These are phyloP conservation scores for Sphaerophoria taeniata DNA, from an alignment of 2,888 invertebrate species.

Conservation along the genomic window DNA sequence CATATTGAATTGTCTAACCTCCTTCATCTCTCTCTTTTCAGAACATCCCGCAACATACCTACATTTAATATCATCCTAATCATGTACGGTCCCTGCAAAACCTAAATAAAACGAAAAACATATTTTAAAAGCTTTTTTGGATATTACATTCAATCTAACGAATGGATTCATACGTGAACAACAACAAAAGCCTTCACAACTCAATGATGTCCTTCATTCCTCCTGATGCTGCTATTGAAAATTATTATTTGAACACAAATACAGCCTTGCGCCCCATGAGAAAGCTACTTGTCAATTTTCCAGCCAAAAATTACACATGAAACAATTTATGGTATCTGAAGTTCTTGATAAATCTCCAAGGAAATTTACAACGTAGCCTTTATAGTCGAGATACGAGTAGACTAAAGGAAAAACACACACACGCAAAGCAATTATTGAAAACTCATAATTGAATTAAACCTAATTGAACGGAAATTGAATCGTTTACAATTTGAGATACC, in stretches of 20 bases:
- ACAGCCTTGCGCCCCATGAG: slow-evolving; percentile 61
- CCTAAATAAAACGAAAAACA: slow-evolving; percentile 42
- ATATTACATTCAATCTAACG: slow-evolving; percentile 52
- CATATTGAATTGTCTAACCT: slow-evolving; percentile 3
- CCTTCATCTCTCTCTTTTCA: slow-evolving; percentile 44
- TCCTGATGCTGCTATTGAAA: neutral
- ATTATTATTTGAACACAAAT: slow-evolving; percentile 44
- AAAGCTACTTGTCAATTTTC: slow-evolving; percentile 69
- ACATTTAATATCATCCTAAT: slow-evolving; percentile 2
- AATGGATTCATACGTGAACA: slow-evolving; percentile 65
- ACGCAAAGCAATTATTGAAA: slow-evolving; percentile 8
- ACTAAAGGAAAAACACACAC: slow-evolving; percentile 15
- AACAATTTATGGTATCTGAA: slow-evolving; percentile 14
- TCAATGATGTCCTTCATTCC: slow-evolving; percentile 55
- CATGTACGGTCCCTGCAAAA: slow-evolving; percentile 47
- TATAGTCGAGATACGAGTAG: slow-evolving; percentile 8
- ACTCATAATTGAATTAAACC: slow-evolving; percentile 35
- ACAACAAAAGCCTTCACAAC: slow-evolving; percentile 47
- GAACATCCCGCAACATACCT: slow-evolving; percentile 12
- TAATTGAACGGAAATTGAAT: slow-evolving; percentile 2
- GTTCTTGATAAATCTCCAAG: slow-evolving; percentile 34
- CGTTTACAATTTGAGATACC: neutral
- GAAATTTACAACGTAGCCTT: neutral
- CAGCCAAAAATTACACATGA: slow-evolving; percentile 70
- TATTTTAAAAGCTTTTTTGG: slow-evolving; percentile 17